phyloP scores from a whole-genome alignment of 2,113 vertebrate species.

The Crotalus helleri region DNA sequence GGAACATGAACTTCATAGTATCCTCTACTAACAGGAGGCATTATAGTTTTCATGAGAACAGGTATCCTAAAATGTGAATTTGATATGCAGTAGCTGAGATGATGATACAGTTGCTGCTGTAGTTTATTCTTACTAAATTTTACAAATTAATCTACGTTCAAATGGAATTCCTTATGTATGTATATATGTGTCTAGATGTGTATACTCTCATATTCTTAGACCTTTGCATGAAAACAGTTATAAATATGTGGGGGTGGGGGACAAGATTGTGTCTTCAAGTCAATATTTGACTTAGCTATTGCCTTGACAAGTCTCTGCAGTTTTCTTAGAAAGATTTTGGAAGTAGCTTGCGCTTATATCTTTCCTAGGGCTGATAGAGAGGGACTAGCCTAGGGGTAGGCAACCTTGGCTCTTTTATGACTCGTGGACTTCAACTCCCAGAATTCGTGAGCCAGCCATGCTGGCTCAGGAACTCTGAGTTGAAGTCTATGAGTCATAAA shows the following conservation, averaged over 20 bases:
- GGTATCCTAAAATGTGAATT: background rate
- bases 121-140: background rate
- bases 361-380: background rate
- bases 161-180: background rate
- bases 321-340: background rate
- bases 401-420: too few relatives aligned
- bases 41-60: background rate
- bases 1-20: background rate
- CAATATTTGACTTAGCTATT: background rate
- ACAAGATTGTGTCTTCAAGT: background rate
- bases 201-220: background rate
- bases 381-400: too few relatives aligned
- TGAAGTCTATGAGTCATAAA: too few relatives aligned
- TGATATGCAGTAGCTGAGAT: background rate
- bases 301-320: background rate
- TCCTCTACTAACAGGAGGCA: background rate
- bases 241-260: background rate
- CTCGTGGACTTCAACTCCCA: too few relatives aligned
- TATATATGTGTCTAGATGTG: background rate
- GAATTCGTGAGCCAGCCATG: too few relatives aligned
- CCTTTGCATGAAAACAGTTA: background rate
- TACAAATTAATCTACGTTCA: background rate
- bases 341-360: background rate
- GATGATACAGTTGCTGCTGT: background rate
- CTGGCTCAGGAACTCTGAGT: too few relatives aligned